A percentile compares a stretch with the other conserved stretches of the same genome.
phyloP scores from a whole-genome alignment of 2,113 vertebrate species.

The Sorex fumeus region DNA sequence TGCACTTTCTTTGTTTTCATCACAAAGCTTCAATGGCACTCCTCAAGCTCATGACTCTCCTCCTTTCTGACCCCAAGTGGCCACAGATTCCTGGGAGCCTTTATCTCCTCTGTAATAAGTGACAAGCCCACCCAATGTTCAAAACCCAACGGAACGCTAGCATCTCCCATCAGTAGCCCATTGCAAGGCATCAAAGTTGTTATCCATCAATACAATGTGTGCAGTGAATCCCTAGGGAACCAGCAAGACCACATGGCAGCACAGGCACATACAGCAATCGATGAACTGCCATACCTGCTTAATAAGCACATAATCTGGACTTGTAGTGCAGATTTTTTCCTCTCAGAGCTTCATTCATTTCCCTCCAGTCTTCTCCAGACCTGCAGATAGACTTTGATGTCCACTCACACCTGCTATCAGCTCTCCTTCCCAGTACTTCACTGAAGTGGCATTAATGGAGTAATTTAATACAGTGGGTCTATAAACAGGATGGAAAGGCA shows the following conservation, averaged over 20 bases:
- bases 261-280: background rate
- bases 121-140: no score
- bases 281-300: accelerated
- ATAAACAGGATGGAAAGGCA: no score
- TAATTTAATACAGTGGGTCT: no score
- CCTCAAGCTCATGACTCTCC: background rate
- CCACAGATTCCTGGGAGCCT: background rate
- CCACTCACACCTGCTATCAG: no score
- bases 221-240: background rate
- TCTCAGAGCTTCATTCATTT: background rate
- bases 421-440: background rate
- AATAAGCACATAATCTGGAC: no score
- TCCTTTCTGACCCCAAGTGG: background rate
- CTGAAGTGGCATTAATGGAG: background rate
- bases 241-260: background rate
- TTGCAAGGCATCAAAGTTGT: background rate
- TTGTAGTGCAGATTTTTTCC: no score
- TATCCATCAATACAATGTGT: background rate
- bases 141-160: no score
- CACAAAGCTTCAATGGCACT: background rate
- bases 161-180: background rate
- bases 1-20: background rate
- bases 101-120: no score
- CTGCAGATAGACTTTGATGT: background rate
- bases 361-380: background rate